Evolutionary conservation across 2,888 invertebrate genomes (phyloP), one percentile per base, ranked within the genome.

Genomic region (Ommatoiulus sabulosus): DNA sequence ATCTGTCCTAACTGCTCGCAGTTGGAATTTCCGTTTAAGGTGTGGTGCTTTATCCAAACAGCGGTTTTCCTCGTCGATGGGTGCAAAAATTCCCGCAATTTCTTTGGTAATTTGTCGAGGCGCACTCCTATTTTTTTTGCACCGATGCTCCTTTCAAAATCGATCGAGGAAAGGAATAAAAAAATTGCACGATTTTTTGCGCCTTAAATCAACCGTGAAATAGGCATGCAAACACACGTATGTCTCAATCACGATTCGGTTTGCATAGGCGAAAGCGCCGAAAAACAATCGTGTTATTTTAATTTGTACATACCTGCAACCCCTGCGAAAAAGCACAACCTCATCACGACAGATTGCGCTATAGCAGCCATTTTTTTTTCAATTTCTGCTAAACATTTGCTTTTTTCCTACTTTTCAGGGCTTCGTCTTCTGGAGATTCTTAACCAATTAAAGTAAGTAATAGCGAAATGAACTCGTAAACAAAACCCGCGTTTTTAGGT

Each of bases 361-460:
- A n/a, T n/a, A 7, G n/a, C 20, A 20, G 20, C 20, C 20, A 63
- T 63, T 63, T 63, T 63, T 57, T 48, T 12, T 48, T 20, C 63
- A 43, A 17, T n/a, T 57, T 88, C 88, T 87, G 87, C 88, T 88
- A 72, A 86, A 89, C 90, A 90, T 89, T 91, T 85, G 85, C 20
- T 87, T 48, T 87, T 87, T 48, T 87, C 84, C 80, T 90, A 85
- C 12, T 43, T 95, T 95, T 90, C 95, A 97, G 97, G 97, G 92
- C 94, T 98, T 92, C 97, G 97, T 92, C 94, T 98, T 87, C 94
- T 97, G 91, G 97, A 97, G 92, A 95, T 97, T 91, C 94, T 97
- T 91, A 96, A 95, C 93, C 96, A 96, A 93, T 94, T 87, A 44
- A 87, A 85, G 85, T 85, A 85, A 85, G 85, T 85, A 63, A 1